Conservation (phyloP, 2,113 vertebrate species). For the Lontra canadensis region DNA sequence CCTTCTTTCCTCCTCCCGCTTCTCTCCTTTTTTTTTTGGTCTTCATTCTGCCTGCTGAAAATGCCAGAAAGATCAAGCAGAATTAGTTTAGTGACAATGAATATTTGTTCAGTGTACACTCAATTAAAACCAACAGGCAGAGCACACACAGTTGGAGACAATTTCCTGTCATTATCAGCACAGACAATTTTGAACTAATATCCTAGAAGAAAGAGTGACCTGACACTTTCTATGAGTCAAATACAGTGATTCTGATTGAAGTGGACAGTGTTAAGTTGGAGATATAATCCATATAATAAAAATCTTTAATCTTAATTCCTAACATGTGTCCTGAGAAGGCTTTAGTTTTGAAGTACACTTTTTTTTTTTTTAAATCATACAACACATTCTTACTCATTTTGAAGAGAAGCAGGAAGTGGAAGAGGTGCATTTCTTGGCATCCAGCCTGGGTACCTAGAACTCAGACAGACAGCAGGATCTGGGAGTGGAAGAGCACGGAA, state of each 20-base stretch:
- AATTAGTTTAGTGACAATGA: neutral
- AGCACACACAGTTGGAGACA: neutral
- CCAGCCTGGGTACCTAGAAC: neutral
- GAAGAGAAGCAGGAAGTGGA: neutral
- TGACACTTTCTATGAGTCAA: neutral
- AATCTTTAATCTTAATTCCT: neutral
- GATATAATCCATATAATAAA: neutral
- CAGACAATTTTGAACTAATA: neutral
- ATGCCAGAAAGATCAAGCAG: neutral
- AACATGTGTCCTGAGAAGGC: neutral
- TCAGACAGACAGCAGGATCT: neutral
- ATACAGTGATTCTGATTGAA: neutral
- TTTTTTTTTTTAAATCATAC: neutral
- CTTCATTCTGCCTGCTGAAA: neutral
- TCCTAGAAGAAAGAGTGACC: neutral
- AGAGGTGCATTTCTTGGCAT: neutral
- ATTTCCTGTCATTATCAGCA: neutral
- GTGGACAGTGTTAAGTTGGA: neutral
- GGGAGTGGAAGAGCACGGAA: neutral
- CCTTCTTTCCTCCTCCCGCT: too few species aligned
- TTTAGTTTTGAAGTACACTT: neutral
- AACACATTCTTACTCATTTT: neutral
- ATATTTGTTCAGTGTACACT: neutral
- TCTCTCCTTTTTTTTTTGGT: neutral
- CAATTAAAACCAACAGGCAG: slow-evolving; percentile 12